Conservation (phyloP, 1,140 invertebrate genomes). For the Artemia franciscana region DNA sequence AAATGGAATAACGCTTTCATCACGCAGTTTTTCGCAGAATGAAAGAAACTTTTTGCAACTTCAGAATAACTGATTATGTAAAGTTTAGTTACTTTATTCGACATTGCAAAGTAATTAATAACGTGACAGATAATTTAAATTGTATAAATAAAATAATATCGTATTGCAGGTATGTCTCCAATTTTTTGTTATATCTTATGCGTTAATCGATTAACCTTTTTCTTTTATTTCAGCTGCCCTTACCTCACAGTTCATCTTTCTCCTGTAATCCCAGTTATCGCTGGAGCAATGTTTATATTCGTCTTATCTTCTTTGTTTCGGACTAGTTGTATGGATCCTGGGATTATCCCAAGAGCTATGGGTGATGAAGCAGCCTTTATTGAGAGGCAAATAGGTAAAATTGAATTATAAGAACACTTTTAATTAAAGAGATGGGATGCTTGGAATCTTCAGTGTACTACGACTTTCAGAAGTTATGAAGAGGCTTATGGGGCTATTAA, state of each 20-base stretch:
- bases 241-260: slow-evolving; percentile 54
- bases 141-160: no score
- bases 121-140: no score
- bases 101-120: no score
- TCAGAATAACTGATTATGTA: no score
- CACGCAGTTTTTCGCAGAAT: no score
- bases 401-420: neutral
- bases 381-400: slow-evolving; percentile 37
- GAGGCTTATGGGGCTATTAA: neutral
- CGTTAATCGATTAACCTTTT: no score
- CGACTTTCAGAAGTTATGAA: neutral
- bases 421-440: neutral
- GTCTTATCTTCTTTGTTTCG: slow-evolving; percentile 69
- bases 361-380: slow-evolving; percentile 75
- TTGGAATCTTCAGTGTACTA: no score
- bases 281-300: slow-evolving; percentile 61
- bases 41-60: no score
- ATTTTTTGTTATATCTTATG: no score
- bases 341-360: slow-evolving; percentile 70
- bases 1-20: no score
- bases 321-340: slow-evolving; percentile 82
- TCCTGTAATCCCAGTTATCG: slow-evolving; percentile 65
- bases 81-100: no score
- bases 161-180: no score
- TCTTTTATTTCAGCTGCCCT: slow-evolving; percentile 46